Percentiles rank a stretch among this genome's conserved stretches.
These are phyloP conservation scores for Gobiocypris rarus DNA, from an alignment of 2,113 vertebrate species.

Conservation along the genomic window DNA sequence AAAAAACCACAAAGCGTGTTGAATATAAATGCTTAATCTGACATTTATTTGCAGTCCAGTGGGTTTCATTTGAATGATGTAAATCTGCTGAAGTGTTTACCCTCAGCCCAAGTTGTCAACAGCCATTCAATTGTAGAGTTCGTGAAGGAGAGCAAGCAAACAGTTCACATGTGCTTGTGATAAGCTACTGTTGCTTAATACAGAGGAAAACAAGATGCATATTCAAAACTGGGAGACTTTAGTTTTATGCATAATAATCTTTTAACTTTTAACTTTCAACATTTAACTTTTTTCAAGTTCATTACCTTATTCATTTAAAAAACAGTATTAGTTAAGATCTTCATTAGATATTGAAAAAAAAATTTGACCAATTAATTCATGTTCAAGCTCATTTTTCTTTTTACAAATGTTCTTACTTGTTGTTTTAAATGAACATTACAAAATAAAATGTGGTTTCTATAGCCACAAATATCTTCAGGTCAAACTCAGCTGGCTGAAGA, in stretches of 20 bases:
- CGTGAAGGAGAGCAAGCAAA: conserved; percentile 37
- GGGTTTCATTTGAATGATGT: conserved; percentile 59
- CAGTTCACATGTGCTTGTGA: conserved; percentile 34
- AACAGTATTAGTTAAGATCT: neutral
- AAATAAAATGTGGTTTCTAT: neutral
- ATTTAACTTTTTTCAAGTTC: no score
- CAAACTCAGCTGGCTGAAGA: conserved; percentile 19
- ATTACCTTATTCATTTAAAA: neutral
- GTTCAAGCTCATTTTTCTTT: neutral
- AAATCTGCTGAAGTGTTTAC: conserved; percentile 57
- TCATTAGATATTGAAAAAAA: no score
- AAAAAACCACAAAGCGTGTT: conserved; percentile 46
- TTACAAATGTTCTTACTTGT: no score
- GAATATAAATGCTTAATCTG: conserved; percentile 62
- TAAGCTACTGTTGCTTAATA: conserved; percentile 33
- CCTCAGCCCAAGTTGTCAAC: conserved; percentile 55
- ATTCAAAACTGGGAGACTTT: neutral
- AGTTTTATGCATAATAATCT: neutral
- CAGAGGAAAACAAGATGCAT: conserved; percentile 9
- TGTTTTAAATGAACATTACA: neutral
- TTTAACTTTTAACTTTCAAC: no score
- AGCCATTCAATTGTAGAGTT: conserved; percentile 49
- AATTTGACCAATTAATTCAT: neutral
- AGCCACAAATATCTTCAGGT: neutral
- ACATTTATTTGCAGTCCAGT: conserved; percentile 58